These are phyloP conservation scores for Pteria penguin DNA, from an alignment of 2,888 invertebrate genomes.

Conservation along the genomic window DNA sequence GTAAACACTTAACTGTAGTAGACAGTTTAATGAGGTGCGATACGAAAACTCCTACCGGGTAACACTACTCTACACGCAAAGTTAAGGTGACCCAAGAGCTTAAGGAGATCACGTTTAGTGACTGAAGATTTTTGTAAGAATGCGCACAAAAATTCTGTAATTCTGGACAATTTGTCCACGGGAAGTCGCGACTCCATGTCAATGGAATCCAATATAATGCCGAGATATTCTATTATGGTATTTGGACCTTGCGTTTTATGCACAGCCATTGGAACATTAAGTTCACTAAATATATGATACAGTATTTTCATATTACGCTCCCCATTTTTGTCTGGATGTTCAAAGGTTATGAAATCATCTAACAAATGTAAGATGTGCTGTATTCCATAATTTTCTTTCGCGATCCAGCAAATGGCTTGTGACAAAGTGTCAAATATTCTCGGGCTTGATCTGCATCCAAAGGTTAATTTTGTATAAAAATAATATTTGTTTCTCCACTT, in stretches of 20 bases:
- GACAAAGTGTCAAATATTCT: slow-evolving; percentile 41
- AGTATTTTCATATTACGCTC: slow-evolving; percentile 24
- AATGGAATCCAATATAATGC: slow-evolving; percentile 45
- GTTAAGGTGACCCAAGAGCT: slow-evolving; percentile 40
- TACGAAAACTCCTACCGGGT: slow-evolving; percentile 32
- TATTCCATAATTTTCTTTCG: slow-evolving; percentile 39
- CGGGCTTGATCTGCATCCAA: slow-evolving; percentile 41
- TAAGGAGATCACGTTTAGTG: slow-evolving; percentile 28
- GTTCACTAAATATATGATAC: slow-evolving; percentile 22
- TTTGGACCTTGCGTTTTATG: slow-evolving; percentile 27
- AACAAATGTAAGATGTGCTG: slow-evolving; percentile 28
- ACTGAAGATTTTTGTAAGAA: not conserved
- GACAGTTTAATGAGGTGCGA: slow-evolving; percentile 30
- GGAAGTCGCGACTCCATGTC: slow-evolving; percentile 37
- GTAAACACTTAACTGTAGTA: slow-evolving; percentile 32
- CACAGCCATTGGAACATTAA: slow-evolving; percentile 31
- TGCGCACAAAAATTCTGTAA: slow-evolving; percentile 3
- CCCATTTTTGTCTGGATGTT: slow-evolving; percentile 4
- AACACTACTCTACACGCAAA: slow-evolving; percentile 34
- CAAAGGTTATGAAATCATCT: slow-evolving; percentile 39
- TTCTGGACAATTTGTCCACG: slow-evolving; percentile 12
- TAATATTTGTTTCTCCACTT: slow-evolving; percentile 42
- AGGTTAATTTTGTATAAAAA: slow-evolving; percentile 27
- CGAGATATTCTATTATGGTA: slow-evolving; percentile 30
- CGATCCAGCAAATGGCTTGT: slow-evolving; percentile 45